Evolutionary conservation across 2,797 vertebrate species (phyloP), one percentile per base, ranked within the genome.

Genomic region (Danio aesculapii): DNA sequence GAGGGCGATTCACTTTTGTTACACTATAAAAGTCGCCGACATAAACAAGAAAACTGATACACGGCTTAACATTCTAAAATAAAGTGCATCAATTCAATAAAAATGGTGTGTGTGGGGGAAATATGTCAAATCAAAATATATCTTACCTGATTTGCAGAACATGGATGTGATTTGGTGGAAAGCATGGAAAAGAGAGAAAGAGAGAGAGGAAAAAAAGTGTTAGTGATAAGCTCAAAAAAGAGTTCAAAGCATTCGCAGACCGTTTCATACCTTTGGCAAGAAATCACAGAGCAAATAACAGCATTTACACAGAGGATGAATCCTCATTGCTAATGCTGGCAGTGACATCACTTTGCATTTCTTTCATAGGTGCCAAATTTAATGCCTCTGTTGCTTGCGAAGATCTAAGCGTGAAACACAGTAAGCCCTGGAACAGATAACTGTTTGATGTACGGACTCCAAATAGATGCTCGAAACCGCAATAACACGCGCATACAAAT

Each of bases 131-230:
- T 30, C 30, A 30, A 59, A 73, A 49, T 52, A 13, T 75, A 5
- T 77, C 81, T 85, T 85, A 87, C 86, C 86, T 87, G 76, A 46
- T 8, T 12, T 57, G 63, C 8, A 30, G 70, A 81, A 76, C 53
- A 47, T 6, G 19, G 61, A 17, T 57, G 46, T 6, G 1, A 64
- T 74, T 80, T 74, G 13, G n/a, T 77, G 44, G 19, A 44, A 39
- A 75, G 78, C 77, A 85, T 82, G 77, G 39, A 87, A 81, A 46
- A 77, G 13, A 66, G 49, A 77, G 63, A 49, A 17, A 39, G 16
- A 69, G 1, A 67, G 49, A 46, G 12, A 6, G 52, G 0, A 81
- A 46, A 70, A 68, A 6, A 67, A 43, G 14, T 52, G 44, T 75
- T 13, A 68, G 43, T 43, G 43, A 64, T 76, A 69, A 75, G 44